A percentile compares a stretch with the other conserved stretches of the same genome.
phyloP scores from a whole-genome alignment of 1,140 invertebrate genomes.

The Agraylea sexmaculata region DNA sequence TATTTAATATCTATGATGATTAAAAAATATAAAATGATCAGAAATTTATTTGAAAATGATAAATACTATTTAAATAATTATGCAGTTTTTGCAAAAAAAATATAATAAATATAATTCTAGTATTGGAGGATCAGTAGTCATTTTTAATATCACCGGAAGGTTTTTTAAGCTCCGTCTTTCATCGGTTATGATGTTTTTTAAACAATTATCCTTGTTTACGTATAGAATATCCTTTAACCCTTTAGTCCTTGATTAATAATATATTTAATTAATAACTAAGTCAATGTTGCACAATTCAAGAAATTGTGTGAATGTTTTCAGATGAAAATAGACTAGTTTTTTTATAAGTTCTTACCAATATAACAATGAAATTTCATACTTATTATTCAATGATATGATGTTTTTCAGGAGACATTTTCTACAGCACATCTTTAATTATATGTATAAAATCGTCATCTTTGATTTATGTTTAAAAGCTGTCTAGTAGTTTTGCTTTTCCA shows the following conservation, averaged over 20 bases:
- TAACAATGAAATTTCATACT: neutral
- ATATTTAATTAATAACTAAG: neutral
- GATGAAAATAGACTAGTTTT: conserved; percentile 2
- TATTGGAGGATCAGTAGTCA: no score
- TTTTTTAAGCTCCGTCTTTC: no score
- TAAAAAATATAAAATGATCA: neutral
- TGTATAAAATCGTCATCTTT: conserved; percentile 2
- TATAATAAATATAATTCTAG: no score
- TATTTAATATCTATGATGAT: no score
- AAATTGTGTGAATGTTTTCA: neutral
- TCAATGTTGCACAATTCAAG: neutral
- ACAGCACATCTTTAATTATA: conserved; percentile 6
- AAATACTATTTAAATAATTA: neutral
- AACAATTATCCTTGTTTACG: neutral
- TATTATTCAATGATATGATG: no score
- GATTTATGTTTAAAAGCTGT: neutral
- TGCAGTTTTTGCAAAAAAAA: no score
- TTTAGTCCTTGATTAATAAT: conserved; percentile 1
- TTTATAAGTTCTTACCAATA: conserved; percentile 3
- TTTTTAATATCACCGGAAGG: no score
- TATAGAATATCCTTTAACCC: neutral
- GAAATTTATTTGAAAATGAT: neutral
- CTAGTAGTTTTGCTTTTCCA: neutral
- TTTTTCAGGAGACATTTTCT: no score
- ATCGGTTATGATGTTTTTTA: conserved; percentile 1